These are phyloP conservation scores for Heterohyrax brucei DNA, from an alignment of 2,797 vertebrate genomes.

Conservation along the genomic window DNA sequence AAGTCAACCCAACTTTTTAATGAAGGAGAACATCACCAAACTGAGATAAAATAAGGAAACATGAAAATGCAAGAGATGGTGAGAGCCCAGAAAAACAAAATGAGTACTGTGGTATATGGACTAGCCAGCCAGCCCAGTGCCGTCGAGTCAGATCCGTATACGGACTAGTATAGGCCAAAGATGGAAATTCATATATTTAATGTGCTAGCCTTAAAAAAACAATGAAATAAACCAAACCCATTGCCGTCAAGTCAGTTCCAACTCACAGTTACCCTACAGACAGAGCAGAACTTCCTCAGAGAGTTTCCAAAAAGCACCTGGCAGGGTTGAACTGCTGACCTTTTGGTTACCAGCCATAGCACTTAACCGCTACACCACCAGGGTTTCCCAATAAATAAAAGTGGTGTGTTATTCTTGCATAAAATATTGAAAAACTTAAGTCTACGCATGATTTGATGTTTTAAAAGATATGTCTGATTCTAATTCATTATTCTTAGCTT, in stretches of 20 bases:
- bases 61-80: neutral
- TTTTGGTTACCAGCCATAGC: neutral
- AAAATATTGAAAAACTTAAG: constrained; percentile 31
- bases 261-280: no score
- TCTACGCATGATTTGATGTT: neutral
- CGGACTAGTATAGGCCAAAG: neutral
- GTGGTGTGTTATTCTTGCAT: neutral
- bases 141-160: no score
- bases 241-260: no score
- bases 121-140: no score
- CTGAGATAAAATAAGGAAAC: constrained; percentile 37
- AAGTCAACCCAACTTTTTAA: neutral
- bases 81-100: constrained; percentile 38
- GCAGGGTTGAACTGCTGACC: neutral
- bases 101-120: neutral
- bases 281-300: no score
- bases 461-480: constrained; percentile 36
- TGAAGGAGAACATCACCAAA: constrained; percentile 9
- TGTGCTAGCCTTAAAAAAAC: neutral
- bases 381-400: neutral
- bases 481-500: constrained; percentile 12
- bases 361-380: no score
- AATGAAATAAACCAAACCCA: no score
- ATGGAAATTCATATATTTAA: neutral
- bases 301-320: no score